Conservation (phyloP, 1,140 invertebrate genomes). For the Drosophila willistoni region DNA sequence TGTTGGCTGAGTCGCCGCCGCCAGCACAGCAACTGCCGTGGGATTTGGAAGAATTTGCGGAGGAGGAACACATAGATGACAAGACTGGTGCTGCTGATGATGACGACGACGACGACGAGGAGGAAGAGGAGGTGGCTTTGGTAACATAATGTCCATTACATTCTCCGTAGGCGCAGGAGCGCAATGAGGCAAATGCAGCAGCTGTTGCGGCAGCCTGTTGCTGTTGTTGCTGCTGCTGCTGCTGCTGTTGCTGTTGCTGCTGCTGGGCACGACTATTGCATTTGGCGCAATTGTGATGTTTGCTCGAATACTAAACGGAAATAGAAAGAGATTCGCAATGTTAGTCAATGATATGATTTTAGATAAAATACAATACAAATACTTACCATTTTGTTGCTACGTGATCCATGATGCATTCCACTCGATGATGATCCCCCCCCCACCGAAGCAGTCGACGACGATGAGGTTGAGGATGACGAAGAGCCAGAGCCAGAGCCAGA, state of each 20-base stretch:
- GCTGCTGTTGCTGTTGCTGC: conserved; percentile 36
- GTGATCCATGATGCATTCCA: conserved; percentile 48
- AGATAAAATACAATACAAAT: background rate
- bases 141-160: conserved; percentile 64
- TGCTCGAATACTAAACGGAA: conserved; percentile 54
- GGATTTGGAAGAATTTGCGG: background rate
- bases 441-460: conserved; percentile 28
- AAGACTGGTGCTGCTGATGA: background rate
- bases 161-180: conserved; percentile 68
- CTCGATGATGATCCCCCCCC: conserved; percentile 13
- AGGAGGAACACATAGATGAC: conserved; percentile 7
- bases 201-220: conserved; percentile 29
- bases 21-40: conserved; percentile 16
- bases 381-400: conserved; percentile 61
- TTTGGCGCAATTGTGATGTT: conserved; percentile 72
- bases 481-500: conserved; percentile 15
- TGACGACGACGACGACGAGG: conserved; percentile 20
- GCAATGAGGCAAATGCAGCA: conserved; percentile 20
- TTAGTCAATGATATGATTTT: background rate
- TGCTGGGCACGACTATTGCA: conserved; percentile 62
- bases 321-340: background rate
- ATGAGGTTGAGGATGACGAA: conserved; percentile 13
- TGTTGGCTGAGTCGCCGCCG: background rate
- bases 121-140: conserved; percentile 17
- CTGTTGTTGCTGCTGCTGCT: conserved; percentile 36